These are phyloP conservation scores for Neocrepidodera transversa DNA, from an alignment of 2,888 invertebrate species.

Conservation along the genomic window DNA sequence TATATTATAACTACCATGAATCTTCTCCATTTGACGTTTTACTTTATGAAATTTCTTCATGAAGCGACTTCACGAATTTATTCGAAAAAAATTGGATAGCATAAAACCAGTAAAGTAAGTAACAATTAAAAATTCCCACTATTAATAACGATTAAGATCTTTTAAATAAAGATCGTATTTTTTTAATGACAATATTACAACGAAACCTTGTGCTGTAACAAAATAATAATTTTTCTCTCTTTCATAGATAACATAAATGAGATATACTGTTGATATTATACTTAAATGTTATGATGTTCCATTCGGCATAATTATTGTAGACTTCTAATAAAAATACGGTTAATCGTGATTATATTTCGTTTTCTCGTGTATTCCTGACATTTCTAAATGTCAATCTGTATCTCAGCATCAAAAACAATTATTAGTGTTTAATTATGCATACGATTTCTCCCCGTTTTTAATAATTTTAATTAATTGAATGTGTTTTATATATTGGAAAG, in stretches of 20 bases:
- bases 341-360: constrained; percentile 50
- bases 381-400: constrained; percentile 51
- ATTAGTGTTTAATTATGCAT: constrained; percentile 49
- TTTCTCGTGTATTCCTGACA: constrained; percentile 45
- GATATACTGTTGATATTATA: constrained; percentile 32
- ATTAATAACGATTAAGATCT: too few relatives aligned
- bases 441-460: constrained; percentile 30
- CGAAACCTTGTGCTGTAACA: neutral
- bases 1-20: too few relatives aligned
- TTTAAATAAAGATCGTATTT: too few relatives aligned
- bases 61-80: too few relatives aligned
- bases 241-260: neutral
- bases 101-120: too few relatives aligned
- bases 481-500: constrained; percentile 29
- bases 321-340: constrained; percentile 31
- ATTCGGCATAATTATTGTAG: constrained; percentile 43
- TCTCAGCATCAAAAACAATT: constrained; percentile 49
- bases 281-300: constrained; percentile 42
- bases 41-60: too few relatives aligned
- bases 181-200: neutral
- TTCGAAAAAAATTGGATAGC: too few relatives aligned
- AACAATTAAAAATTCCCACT: too few relatives aligned
- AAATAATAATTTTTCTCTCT: neutral
- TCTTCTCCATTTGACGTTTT: too few relatives aligned
- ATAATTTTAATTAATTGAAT: constrained; percentile 36